These are phyloP conservation scores for Mesaphorura yosii DNA, from an alignment of 1,140 invertebrate species.

Conservation along the genomic window DNA sequence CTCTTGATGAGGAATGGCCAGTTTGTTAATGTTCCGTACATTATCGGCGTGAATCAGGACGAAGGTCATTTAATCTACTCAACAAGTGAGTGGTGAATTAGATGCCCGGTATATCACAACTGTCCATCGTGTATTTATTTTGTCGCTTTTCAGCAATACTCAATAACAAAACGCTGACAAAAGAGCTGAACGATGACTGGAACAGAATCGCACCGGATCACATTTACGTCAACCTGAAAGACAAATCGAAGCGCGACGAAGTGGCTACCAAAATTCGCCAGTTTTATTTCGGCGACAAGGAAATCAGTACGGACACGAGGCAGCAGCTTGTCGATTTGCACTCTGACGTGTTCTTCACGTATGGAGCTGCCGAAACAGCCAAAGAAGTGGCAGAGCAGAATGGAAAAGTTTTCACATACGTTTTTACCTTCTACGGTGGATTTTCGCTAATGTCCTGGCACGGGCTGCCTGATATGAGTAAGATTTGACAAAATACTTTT, in stretches of 20 bases:
- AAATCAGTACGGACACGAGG: neutral
- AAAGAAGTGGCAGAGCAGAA: neutral
- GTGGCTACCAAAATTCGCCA: neutral
- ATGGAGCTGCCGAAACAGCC: neutral
- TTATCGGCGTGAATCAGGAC: neutral
- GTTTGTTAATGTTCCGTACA: neutral
- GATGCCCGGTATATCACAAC: too few species aligned
- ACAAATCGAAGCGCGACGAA: neutral
- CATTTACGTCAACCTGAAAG: neutral
- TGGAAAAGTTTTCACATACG: too few species aligned
- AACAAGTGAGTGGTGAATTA: neutral
- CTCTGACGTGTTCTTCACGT: neutral
- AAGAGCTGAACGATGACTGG: neutral
- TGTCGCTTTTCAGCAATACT: neutral
- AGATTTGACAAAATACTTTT: too few species aligned
- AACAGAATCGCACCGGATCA: neutral
- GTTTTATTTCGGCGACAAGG: neutral
- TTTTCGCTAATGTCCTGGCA: too few species aligned
- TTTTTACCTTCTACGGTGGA: too few species aligned
- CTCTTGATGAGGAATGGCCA: neutral
- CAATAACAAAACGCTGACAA: neutral
- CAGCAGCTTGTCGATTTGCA: neutral
- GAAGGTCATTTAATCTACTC: neutral
- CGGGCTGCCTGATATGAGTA: too few species aligned
- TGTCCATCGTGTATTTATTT: neutral